A percentile compares a stretch with the other conserved stretches of the same genome.
Evolutionary conservation across 2,888 invertebrate species (phyloP).

Genomic region (Diloba caeruleocephala): DNA sequence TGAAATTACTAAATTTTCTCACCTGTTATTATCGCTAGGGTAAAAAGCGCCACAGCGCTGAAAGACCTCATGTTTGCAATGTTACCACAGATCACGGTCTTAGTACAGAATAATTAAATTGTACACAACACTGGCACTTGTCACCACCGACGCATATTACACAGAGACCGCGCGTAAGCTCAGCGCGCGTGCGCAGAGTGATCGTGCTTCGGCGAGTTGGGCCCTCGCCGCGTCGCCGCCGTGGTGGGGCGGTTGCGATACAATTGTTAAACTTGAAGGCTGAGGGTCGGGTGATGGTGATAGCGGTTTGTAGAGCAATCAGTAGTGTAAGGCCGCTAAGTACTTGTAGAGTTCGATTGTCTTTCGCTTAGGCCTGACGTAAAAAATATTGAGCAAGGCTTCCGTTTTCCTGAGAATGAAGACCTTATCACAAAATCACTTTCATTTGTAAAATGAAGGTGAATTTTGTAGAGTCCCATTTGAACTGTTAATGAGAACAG

Average conservation of each 20-base stretch:
- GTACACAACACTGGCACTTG: conserved; percentile 80
- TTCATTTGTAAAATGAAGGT: too few species aligned
- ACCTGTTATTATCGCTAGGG: conserved; percentile 81
- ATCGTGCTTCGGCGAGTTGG: conserved; percentile 55
- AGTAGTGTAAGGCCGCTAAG: background rate
- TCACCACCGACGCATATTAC: conserved; percentile 85
- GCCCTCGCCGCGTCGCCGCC: conserved; percentile 42
- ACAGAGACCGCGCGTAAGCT: conserved; percentile 80
- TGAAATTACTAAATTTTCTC: conserved; percentile 27
- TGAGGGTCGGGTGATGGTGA: conserved; percentile 46
- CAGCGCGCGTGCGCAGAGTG: conserved; percentile 82
- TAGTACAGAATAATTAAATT: conserved; percentile 65
- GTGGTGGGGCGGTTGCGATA: conserved; percentile 70
- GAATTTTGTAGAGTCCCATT: too few species aligned
- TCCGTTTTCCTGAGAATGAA: conserved; percentile 13
- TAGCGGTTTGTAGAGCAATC: conserved; percentile 43
- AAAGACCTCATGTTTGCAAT: conserved; percentile 76
- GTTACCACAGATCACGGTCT: conserved; percentile 68
- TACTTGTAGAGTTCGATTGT: conserved; percentile 25
- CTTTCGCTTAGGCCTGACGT: background rate
- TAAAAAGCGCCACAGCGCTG: conserved; percentile 75
- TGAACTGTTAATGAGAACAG: too few species aligned
- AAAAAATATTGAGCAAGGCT: background rate
- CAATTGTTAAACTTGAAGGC: conserved; percentile 68
- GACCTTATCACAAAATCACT: conserved; percentile 3